These are phyloP conservation scores for Blera fallax DNA, from an alignment of 2,888 invertebrate species.

Conservation along the genomic window DNA sequence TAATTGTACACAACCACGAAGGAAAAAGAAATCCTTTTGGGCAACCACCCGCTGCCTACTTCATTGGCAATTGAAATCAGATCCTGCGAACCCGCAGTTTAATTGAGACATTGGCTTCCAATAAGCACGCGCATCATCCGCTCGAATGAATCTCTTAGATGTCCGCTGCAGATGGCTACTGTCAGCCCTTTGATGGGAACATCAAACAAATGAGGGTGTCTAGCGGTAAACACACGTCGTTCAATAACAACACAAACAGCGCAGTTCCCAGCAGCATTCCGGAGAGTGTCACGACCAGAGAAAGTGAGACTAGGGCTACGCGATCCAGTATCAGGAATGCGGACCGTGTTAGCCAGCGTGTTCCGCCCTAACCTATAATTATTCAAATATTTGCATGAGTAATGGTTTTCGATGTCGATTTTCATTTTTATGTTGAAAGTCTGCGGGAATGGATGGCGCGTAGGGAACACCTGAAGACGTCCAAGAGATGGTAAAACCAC, in stretches of 20 bases:
- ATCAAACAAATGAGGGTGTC: slow-evolving; percentile 35
- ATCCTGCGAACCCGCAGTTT: slow-evolving; percentile 48
- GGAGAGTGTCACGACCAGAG: slow-evolving; percentile 39
- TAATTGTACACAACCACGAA: too few species aligned
- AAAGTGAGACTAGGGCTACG: slow-evolving; percentile 13
- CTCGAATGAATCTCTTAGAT: not conserved
- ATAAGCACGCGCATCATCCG: not conserved
- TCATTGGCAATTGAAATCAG: slow-evolving; percentile 57
- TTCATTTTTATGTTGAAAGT: slow-evolving; percentile 10
- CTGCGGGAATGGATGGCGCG: not conserved
- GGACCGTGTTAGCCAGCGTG: not conserved
- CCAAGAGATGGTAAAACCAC: not conserved
- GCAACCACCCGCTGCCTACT: slow-evolving; percentile 34
- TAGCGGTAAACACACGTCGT: not conserved
- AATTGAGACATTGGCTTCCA: slow-evolving; percentile 30
- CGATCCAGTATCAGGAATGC: slow-evolving; percentile 1
- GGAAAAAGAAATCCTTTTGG: not conserved
- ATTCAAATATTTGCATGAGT: slow-evolving; percentile 61
- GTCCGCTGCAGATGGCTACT: slow-evolving; percentile 41
- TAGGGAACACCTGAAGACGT: not conserved
- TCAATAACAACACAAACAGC: not conserved
- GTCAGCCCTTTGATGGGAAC: slow-evolving; percentile 52
- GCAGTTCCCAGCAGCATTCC: slow-evolving; percentile 17
- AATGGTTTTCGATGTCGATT: slow-evolving; percentile 31
- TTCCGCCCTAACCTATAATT: slow-evolving; percentile 40